phyloP scores from a whole-genome alignment of 1,140 invertebrate species.

The Phenacoccus solenopsis region DNA sequence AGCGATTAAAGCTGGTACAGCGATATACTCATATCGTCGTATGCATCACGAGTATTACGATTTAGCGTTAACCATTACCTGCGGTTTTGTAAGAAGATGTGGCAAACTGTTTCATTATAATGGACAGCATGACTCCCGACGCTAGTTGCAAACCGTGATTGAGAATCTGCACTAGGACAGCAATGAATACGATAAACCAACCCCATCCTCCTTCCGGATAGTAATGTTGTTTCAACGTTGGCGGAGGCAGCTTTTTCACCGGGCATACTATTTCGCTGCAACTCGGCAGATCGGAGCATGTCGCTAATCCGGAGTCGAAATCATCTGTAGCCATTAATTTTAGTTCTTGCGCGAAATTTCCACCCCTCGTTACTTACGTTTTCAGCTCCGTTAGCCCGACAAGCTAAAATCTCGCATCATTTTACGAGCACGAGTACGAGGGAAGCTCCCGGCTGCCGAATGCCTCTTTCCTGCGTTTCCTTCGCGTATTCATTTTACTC shows the following conservation, averaged over 20 bases:
- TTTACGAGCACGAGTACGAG: too few relatives aligned
- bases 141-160: constrained; percentile 38
- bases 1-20: too few relatives aligned
- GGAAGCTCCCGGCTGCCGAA: too few relatives aligned
- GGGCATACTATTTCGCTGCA: constrained; percentile 28
- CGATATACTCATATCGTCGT: too few relatives aligned
- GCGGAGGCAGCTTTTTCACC: constrained; percentile 23
- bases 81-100: constrained; percentile 18
- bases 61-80: too few relatives aligned
- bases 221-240: constrained; percentile 43
- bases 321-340: constrained; percentile 22
- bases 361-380: too few relatives aligned
- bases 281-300: constrained; percentile 28
- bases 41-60: too few relatives aligned
- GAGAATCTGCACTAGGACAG: constrained; percentile 40
- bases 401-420: too few relatives aligned
- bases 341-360: not conserved
- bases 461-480: too few relatives aligned
- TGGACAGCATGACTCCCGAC: constrained; percentile 33
- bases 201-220: constrained; percentile 56
- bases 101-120: constrained; percentile 27
- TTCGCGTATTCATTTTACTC: too few relatives aligned
- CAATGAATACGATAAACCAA: constrained; percentile 43
- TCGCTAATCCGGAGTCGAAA: constrained; percentile 28
- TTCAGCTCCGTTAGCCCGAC: too few relatives aligned